These are phyloP conservation scores for Psilopsiagon aurifrons DNA, from an alignment of 2,113 vertebrate genomes.

Conservation along the genomic window DNA sequence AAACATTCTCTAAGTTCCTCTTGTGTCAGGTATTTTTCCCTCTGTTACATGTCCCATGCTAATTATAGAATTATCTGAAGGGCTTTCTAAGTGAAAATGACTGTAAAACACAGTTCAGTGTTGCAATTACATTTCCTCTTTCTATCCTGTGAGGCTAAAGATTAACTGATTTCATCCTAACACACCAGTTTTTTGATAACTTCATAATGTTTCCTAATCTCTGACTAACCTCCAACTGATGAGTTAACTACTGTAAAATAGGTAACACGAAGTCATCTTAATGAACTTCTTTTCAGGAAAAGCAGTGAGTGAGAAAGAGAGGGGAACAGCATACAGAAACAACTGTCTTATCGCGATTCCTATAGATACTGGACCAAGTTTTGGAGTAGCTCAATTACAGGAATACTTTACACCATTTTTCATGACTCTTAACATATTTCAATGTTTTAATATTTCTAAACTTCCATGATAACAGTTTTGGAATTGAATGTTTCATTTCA, in stretches of 20 bases:
- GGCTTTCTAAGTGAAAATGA: conserved; percentile 51
- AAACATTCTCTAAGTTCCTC: neutral
- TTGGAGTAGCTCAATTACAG: neutral
- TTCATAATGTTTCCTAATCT: conserved; percentile 70
- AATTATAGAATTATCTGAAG: conserved; percentile 55
- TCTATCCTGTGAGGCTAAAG: conserved; percentile 62
- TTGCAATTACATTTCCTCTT: conserved; percentile 74
- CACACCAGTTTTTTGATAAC: conserved; percentile 64
- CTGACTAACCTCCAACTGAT: conserved; percentile 74
- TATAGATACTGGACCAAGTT: neutral
- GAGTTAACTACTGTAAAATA: conserved; percentile 37
- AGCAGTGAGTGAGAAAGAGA: neutral
- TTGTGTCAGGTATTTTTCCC: neutral
- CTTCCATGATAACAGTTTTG: neutral
- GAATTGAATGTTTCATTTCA: neutral
- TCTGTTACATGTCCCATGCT: neutral
- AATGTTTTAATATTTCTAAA: neutral
- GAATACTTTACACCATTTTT: neutral
- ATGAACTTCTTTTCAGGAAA: neutral
- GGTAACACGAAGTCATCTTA: neutral
- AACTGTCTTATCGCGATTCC: neutral
- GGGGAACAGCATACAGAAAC: neutral
- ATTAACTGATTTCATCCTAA: conserved; percentile 68
- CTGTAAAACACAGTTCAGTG: conserved; percentile 49
- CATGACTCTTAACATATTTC: neutral